phyloP scores from a whole-genome alignment of 2,888 invertebrate genomes.

The Thymelicus lineola region DNA sequence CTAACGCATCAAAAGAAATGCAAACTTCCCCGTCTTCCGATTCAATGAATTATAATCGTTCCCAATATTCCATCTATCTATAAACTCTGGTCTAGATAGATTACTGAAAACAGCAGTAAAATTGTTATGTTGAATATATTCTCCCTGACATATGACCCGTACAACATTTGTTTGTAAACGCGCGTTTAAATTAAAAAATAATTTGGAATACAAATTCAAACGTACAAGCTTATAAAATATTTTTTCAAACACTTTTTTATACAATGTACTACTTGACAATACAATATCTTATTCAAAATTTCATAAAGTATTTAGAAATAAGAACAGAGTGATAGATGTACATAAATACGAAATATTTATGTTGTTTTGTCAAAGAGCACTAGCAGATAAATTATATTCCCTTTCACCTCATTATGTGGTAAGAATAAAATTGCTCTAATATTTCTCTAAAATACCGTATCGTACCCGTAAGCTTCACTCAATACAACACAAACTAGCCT shows the following conservation, averaged over 20 bases:
- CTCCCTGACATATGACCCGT: not conserved
- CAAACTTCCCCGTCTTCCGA: constrained; percentile 61
- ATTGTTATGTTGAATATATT: not conserved
- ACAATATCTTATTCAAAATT: no score
- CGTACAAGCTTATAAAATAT: not conserved
- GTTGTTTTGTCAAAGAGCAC: not conserved
- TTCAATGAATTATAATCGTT: not conserved
- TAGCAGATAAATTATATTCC: constrained; percentile 7
- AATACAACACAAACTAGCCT: constrained; percentile 9
- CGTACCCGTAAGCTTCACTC: constrained; percentile 33
- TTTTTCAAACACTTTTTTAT: constrained; percentile 1
- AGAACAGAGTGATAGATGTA: no score
- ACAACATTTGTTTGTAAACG: constrained; percentile 6
- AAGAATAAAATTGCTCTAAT: constrained; percentile 17
- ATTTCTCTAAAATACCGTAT: constrained; percentile 30
- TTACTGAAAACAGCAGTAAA: not conserved
- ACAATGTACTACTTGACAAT: not conserved
- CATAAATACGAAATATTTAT: not conserved
- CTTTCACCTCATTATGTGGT: not conserved
- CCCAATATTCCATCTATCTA: no score
- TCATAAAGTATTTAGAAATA: no score
- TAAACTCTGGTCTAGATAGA: no score
- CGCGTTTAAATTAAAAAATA: constrained; percentile 1
- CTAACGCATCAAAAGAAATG: constrained; percentile 69
- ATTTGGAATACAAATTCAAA: constrained; percentile 2